These are phyloP conservation scores for Apamea monoglypha DNA, from an alignment of 2,888 invertebrate species.

Conservation along the genomic window DNA sequence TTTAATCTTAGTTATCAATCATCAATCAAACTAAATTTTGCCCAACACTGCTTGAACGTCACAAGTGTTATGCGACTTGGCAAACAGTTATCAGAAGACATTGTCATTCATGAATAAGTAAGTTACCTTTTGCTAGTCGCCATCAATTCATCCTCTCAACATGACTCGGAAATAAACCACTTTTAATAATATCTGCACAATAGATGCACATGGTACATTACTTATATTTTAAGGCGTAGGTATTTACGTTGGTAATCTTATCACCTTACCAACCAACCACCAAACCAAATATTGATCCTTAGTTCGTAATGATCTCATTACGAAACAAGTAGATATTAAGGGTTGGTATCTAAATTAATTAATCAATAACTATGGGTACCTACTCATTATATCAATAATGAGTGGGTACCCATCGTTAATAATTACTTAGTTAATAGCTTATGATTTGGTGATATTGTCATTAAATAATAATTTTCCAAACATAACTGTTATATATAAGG, in stretches of 20 bases:
- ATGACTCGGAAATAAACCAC: neutral
- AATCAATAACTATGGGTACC: no score
- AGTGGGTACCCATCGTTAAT: no score
- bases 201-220: neutral
- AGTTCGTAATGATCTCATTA: no score
- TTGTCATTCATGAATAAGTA: neutral
- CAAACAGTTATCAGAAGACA: neutral
- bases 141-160: no score
- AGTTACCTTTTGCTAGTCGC: neutral
- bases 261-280: no score
- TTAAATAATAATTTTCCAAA: constrained; percentile 78
- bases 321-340: no score
- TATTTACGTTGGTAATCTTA: neutral
- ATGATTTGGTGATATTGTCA: constrained; percentile 75
- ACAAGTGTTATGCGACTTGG: neutral
- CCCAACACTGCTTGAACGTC: no score
- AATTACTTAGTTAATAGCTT: constrained; percentile 81
- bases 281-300: no score
- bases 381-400: no score
- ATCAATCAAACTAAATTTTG: no score
- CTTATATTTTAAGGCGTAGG: constrained; percentile 17
- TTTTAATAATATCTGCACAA: neutral
- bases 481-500: constrained; percentile 76
- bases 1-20: no score
- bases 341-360: no score